Conservation (phyloP, 53 echinoderm and acorn worm genomes). For the Arbacia lixula region DNA sequence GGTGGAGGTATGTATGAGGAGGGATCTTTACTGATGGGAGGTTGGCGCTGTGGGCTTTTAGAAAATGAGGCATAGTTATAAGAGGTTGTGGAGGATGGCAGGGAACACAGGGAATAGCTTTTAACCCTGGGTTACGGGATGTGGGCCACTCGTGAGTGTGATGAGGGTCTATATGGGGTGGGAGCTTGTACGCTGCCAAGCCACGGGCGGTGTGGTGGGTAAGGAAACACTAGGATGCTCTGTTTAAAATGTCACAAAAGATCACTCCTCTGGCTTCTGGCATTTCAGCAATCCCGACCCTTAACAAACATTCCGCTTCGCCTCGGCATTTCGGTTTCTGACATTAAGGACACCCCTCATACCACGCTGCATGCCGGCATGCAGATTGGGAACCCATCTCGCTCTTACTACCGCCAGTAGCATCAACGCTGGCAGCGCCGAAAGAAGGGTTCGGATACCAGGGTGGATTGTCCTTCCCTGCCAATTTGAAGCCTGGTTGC, state of each 20-base stretch:
- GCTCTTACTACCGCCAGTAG: not conserved
- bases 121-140: too few species aligned
- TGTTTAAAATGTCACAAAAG: slow-evolving; percentile 58
- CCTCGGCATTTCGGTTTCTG: slow-evolving; percentile 41
- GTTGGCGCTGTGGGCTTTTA: too few species aligned
- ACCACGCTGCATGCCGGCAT: not conserved
- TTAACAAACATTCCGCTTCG: slow-evolving; percentile 53
- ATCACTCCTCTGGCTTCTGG: slow-evolving; percentile 49
- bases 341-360: not conserved
- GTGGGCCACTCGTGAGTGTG: too few species aligned
- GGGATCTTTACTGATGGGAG: too few species aligned
- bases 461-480: too few species aligned
- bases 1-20: too few species aligned
- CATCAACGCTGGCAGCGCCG: not conserved
- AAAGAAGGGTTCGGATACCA: slow-evolving; percentile 1
- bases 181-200: too few species aligned
- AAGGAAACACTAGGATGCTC: slow-evolving; percentile 54
- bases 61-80: too few species aligned
- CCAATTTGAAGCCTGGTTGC: slow-evolving; percentile 22
- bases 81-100: too few species aligned
- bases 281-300: slow-evolving; percentile 51
- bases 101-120: too few species aligned
- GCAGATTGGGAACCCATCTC: slow-evolving; percentile 15
- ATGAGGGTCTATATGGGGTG: too few species aligned
- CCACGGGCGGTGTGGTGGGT: slow-evolving; percentile 37